Evolutionary conservation across 2,888 invertebrate genomes (phyloP).

Genomic region (Agrilus biguttatus): DNA sequence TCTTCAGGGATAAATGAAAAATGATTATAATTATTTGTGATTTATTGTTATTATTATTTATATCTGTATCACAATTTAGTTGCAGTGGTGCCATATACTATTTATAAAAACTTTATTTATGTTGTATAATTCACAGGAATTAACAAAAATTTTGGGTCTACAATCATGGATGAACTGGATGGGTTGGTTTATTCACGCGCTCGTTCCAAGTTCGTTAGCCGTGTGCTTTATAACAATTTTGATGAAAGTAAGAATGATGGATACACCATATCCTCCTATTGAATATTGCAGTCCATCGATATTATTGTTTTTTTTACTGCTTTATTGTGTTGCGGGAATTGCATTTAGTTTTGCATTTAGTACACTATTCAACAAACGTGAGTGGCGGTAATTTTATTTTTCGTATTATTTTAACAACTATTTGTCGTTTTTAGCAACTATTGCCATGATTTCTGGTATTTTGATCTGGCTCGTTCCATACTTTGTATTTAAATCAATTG

Average conservation of each 20-base stretch:
- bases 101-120: background rate
- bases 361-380: constrained; percentile 63
- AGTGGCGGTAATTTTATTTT: constrained; percentile 17
- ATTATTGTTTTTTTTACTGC: constrained; percentile 50
- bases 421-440: constrained; percentile 17
- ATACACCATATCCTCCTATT: constrained; percentile 43
- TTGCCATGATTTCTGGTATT: constrained; percentile 24
- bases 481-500: constrained; percentile 18
- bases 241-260: constrained; percentile 39
- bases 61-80: no score
- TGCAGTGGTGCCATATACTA: background rate
- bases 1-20: no score
- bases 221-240: constrained; percentile 40
- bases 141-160: constrained; percentile 86
- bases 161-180: constrained; percentile 73
- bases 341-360: constrained; percentile 66
- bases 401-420: background rate
- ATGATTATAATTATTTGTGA: no score
- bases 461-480: constrained; percentile 26
- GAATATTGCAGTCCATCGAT: constrained; percentile 50
- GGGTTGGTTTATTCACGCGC: constrained; percentile 72
- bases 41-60: no score
- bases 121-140: constrained; percentile 44
- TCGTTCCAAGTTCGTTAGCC: constrained; percentile 50
- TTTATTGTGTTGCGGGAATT: constrained; percentile 57